Evolutionary conservation across 2,888 invertebrate genomes (phyloP).

Genomic region (Pristionchus exspectatus): DNA sequence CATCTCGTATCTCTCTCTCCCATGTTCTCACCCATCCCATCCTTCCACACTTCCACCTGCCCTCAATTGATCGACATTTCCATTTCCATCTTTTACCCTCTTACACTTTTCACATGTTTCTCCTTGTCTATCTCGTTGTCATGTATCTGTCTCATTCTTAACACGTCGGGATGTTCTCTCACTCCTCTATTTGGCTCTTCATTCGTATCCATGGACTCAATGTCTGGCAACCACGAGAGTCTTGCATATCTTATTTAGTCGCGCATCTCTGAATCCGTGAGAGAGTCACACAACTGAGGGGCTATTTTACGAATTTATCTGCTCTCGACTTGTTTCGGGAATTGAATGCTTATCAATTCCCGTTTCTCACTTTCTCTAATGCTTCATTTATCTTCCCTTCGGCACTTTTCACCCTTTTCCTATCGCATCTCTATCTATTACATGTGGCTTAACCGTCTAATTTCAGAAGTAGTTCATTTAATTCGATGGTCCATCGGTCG

Average conservation of each 20-base stretch:
- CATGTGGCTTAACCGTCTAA: conserved; percentile 5
- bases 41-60: neutral
- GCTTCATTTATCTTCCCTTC: neutral
- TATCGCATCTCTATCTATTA: neutral
- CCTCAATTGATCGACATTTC: neutral
- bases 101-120: neutral
- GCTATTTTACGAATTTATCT: neutral
- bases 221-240: neutral
- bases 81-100: too few relatives aligned
- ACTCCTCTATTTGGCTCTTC: neutral
- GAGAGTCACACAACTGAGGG: neutral
- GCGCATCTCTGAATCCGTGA: neutral
- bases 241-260: too few relatives aligned
- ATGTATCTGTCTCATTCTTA: neutral
- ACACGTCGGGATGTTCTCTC: neutral
- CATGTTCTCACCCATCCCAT: neutral
- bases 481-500: conserved; percentile 41
- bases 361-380: neutral
- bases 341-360: conserved; percentile 14
- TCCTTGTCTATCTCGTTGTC: neutral
- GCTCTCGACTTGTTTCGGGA: neutral
- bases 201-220: conserved; percentile 7
- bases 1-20: neutral
- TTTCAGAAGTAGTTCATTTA: conserved; percentile 10
- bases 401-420: conserved; percentile 13